Conservation (phyloP, 2,113 vertebrate genomes). For the Xenus cinereus region DNA sequence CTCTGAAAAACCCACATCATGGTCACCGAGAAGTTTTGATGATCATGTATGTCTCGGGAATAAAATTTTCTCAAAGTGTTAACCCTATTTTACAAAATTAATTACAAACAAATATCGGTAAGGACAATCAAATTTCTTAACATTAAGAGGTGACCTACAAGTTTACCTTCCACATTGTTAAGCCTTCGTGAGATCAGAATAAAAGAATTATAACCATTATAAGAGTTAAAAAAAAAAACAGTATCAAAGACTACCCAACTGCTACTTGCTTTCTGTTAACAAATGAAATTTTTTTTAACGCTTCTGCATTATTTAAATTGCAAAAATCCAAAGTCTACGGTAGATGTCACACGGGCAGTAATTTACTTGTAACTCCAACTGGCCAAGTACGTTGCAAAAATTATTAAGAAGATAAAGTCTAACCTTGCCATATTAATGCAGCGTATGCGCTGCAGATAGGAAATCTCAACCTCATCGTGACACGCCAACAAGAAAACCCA, state of each 20-base stretch:
- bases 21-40: background rate
- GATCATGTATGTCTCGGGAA: background rate
- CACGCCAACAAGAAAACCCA: background rate
- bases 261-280: background rate
- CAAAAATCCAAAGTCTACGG: background rate
- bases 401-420: background rate
- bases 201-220: background rate
- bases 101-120: background rate
- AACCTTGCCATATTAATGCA: background rate
- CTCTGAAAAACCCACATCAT: background rate
- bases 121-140: background rate
- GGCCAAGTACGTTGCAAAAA: background rate
- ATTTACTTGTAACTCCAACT: background rate
- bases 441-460: background rate
- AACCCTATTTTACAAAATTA: background rate
- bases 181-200: background rate
- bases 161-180: background rate
- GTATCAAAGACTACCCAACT: background rate
- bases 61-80: background rate
- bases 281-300: background rate
- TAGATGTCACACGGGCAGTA: background rate
- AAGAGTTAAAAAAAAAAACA: background rate
- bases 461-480: background rate
- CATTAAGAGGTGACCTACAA: background rate
- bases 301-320: background rate